A percentile compares a stretch with the other conserved stretches of the same genome.
phyloP scores from a whole-genome alignment of 64 coral and sea anemone species.

The Porites lutea region DNA sequence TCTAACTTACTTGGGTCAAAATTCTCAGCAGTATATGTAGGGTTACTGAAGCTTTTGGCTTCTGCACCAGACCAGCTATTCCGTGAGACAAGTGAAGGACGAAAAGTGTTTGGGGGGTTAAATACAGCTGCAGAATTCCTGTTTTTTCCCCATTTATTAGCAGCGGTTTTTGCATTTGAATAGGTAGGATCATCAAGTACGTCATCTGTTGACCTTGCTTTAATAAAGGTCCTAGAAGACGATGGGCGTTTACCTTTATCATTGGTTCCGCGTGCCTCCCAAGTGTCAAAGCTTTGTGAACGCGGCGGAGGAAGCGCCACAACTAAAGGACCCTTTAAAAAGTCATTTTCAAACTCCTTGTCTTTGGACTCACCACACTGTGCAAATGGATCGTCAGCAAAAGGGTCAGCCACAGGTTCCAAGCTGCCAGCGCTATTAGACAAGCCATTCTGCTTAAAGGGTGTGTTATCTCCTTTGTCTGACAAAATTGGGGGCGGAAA shows the following conservation, averaged over 20 bases:
- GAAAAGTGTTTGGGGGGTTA: conserved; percentile 19
- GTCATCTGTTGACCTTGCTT: conserved; percentile 82
- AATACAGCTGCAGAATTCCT: conserved; percentile 38
- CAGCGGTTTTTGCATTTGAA: conserved; percentile 4
- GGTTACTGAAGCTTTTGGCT: conserved; percentile 85
- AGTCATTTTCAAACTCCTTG: conserved; percentile 21
- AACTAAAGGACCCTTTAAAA: conserved; percentile 20
- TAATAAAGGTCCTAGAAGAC: conserved; percentile 33
- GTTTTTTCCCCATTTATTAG: conserved; percentile 55
- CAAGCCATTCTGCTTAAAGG: conserved; percentile 67
- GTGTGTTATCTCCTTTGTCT: conserved; percentile 41
- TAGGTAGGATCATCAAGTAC: conserved; percentile 58
- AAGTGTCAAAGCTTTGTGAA: conserved; percentile 18
- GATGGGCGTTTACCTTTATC: neutral
- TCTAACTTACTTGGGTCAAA: conserved; percentile 82
- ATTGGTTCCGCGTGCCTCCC: neutral
- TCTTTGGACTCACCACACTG: neutral
- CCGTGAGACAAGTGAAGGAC: conserved; percentile 15
- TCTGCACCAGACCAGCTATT: conserved; percentile 82
- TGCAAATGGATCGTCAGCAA: conserved; percentile 85
- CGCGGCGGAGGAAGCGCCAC: conserved; percentile 3
- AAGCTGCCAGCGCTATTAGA: conserved; percentile 3
- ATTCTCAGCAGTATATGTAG: conserved; percentile 69
- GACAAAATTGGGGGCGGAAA: conserved; percentile 76
- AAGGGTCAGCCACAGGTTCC: conserved; percentile 70